Base-by-base conservation (phyloP, 92 coral and sea anemone genomes). In the Hydrozoanthus gracilis region DNA sequence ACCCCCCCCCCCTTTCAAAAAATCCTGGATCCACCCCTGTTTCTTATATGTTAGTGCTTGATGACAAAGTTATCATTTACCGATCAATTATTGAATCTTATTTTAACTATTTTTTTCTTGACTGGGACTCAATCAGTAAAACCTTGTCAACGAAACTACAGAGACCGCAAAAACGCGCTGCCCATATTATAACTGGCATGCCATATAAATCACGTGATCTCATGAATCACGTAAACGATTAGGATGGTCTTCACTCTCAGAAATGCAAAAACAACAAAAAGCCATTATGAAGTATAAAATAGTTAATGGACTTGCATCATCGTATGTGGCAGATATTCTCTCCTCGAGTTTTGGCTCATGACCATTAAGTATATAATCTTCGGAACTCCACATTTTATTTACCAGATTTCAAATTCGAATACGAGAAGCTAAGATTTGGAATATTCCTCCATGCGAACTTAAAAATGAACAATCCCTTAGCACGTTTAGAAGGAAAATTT, bases 111-210 rank as follows among this genome's bases (percentile, higher is more conserved):
- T 86, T 87, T 70, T 60, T 74, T 49, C 64, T 87, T 45, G 77
- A 78, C 13, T 87, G 89, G 87, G 89, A 87, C 45, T 12, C 77
- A 14, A 71, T 86, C 48, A 50, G 79, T 55, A 70, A 83, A 9
- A 18, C 52, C 3, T 65, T 76, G 39, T 35, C 76, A 54, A 54
- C 0, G 2, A 54, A 13, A 7, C 14, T 8, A 2, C 0, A 54
- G 13, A 7, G 61, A 2, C 39, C 2, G 39, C 39, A 27, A 27
- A 27, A 27, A 0, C 39, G 39, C 1, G 39, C 39, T 27, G 39
- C 39, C 39, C 39, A 2, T 27, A 27, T 27, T 27, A 27, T 27
- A 10, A 13, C 78, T 73, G 78, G 56, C 15, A 17, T n/a, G 17
- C 9, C 15, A 1, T 46, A 39, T 44, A 44, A 52, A n/a, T n/a